Evolutionary conservation across 2,797 vertebrate genomes (phyloP).

Genomic region (Channallabes apus): DNA sequence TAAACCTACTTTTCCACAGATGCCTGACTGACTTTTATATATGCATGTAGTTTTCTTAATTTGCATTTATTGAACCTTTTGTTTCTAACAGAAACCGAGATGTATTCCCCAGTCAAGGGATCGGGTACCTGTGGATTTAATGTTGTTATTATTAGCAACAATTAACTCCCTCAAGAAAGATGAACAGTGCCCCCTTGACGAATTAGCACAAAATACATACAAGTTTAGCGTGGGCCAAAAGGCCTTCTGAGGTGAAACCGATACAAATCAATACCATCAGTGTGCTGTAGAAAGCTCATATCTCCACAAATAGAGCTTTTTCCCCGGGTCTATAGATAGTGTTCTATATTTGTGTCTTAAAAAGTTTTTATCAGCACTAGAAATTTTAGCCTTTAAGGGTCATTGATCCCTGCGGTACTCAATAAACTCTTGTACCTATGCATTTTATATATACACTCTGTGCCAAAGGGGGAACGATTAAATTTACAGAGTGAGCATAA

Average conservation of each 20-base stretch:
- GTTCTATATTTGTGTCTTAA: constrained; percentile 11
- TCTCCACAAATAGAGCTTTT: constrained; percentile 23
- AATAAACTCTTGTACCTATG: not conserved
- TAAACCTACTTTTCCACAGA: not conserved
- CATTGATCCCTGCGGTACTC: not conserved
- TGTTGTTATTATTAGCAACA: not conserved
- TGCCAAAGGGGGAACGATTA: not conserved
- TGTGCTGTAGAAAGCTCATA: constrained; percentile 6
- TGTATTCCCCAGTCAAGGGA: not conserved
- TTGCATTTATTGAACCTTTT: not conserved
- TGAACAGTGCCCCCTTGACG: not conserved
- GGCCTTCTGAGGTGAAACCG: constrained; percentile 9
- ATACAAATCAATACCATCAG: constrained; percentile 21
- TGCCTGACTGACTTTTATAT: not conserved
- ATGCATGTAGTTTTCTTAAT: not conserved
- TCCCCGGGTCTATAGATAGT: not conserved
- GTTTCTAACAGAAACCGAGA: not conserved
- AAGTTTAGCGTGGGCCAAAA: not conserved
- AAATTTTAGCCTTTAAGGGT: not conserved
- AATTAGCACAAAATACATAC: constrained; percentile 3
- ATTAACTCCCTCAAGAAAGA: not conserved
- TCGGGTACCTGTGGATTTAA: constrained; percentile 4
- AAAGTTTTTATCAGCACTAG: not conserved
- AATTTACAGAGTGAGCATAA: not conserved
- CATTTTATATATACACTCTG: not conserved